Base-by-base conservation (phyloP, 2,113 vertebrate genomes). In the Strix uralensis region DNA sequence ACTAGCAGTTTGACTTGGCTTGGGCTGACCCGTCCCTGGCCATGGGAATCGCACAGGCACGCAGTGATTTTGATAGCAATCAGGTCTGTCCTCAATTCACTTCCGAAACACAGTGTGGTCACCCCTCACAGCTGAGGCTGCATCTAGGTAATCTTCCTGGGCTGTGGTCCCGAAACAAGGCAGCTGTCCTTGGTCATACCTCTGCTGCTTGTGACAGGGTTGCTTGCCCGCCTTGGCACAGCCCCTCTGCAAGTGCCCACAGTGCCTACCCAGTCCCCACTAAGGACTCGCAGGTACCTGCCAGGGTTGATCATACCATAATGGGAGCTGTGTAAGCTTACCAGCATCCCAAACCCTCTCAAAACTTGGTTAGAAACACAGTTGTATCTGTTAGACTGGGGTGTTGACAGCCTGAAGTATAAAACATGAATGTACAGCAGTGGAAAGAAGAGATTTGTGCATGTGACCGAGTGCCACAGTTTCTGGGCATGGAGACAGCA, bases 201-300 rank as follows among this genome's bases (percentile, higher is more conserved):
- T 30, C 62, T 75, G 58, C 38, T 55, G 15, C 58, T 36, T 4
- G 1, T 51, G n/a, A 1, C 38, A 23, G 47, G 19, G 9, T 20
- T 2, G 0, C 42, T 23, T 2, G 1, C 36, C 59, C 0, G 1
- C 20, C 40, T n/a, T 1, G 7, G 42, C 57, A n/a, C 61, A 79
- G 65, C 46, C 30, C 15, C 32, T 63, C 29, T 40, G n/a, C 25
- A 27, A 27, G 14, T 1, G 3, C 61, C 21, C 16, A 2, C 5
- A 1, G 8, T 36, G 26, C 13, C 27, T 49, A 25, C 34, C 32
- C 20, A 9, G 26, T 42, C 14, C 7, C 10, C 9, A 1, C 29
- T 19, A 13, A 15, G 55, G 40, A 51, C 49, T 46, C 5, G 0
- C 54, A 30, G 47, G 52, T 23, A 42, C 49, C 52, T 71, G 18